Evolutionary conservation across 64 coral and sea anemone genomes (phyloP).

Genomic region (Pachyseris speciosa): DNA sequence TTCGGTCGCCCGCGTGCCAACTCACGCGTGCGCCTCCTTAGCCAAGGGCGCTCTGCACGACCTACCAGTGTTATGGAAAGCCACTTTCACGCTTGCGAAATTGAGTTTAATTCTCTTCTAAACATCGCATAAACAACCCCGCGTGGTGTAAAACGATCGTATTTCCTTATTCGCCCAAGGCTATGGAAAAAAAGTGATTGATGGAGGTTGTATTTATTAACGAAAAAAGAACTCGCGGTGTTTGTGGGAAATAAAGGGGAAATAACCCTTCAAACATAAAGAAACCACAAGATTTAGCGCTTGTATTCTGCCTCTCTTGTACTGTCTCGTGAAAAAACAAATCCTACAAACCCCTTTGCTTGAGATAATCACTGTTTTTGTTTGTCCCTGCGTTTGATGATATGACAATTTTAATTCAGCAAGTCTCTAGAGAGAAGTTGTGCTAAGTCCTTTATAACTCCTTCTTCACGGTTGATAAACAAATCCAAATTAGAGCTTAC

Average conservation of each 20-base stretch:
- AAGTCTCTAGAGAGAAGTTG: conserved; percentile 29
- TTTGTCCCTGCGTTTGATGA: conserved; percentile 43
- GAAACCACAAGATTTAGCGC: conserved; percentile 15
- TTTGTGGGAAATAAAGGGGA: neutral
- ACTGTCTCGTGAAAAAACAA: neutral
- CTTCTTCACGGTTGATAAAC: neutral
- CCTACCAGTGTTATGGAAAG: neutral
- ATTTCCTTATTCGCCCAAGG: conserved; percentile 52
- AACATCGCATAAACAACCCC: conserved; percentile 50
- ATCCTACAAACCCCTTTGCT: conserved; percentile 21
- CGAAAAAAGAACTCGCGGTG: conserved; percentile 30
- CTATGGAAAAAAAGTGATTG: conserved; percentile 53
- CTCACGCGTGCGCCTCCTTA: neutral
- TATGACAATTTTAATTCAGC: conserved; percentile 59
- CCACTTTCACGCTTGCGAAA: conserved; percentile 9
- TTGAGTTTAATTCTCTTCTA: conserved; percentile 44
- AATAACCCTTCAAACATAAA: neutral
- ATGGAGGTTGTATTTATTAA: conserved; percentile 36
- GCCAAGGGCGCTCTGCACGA: neutral
- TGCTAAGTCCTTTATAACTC: neutral
- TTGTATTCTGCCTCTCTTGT: neutral
- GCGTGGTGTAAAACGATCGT: conserved; percentile 29
- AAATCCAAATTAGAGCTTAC: conserved; percentile 18
- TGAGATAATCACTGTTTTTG: conserved; percentile 49
- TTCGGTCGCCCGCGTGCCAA: neutral